phyloP scores from a whole-genome alignment of 2,113 vertebrate species.

The Embiotoca jacksoni region DNA sequence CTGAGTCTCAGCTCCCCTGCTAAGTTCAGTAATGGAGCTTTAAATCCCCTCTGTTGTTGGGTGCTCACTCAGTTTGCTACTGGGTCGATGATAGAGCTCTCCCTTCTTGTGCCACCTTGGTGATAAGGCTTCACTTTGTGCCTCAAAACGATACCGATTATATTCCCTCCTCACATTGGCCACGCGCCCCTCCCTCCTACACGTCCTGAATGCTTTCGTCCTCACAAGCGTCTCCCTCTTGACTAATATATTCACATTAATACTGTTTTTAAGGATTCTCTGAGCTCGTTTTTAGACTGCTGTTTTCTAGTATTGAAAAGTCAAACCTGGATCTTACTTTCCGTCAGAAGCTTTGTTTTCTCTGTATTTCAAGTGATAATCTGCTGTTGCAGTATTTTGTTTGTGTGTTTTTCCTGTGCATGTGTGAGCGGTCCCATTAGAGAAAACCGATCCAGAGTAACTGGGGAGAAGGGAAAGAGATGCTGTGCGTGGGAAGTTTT shows the following conservation, averaged over 20 bases:
- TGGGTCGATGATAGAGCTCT: constrained; percentile 58
- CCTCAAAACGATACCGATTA: constrained; percentile 71
- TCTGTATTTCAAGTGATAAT: constrained; percentile 47
- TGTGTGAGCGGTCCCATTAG: constrained; percentile 42
- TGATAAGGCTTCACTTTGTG: constrained; percentile 79
- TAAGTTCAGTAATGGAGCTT: constrained; percentile 75
- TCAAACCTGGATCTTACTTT: constrained; percentile 43
- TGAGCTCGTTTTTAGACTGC: constrained; percentile 26
- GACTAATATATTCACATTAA: constrained; percentile 63
- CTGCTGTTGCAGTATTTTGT: constrained; percentile 14
- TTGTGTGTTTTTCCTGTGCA: constrained; percentile 4
- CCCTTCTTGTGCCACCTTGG: constrained; percentile 72
- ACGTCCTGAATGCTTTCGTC: constrained; percentile 43
- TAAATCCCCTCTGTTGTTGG: constrained; percentile 74
- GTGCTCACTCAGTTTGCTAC: constrained; percentile 59
- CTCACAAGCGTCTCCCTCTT: constrained; percentile 35
- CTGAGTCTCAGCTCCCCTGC: constrained; percentile 67
- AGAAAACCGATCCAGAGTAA: constrained; percentile 46
- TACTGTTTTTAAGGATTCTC: constrained; percentile 42
- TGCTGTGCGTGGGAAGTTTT: constrained; percentile 49
- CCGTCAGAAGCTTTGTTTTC: constrained; percentile 50
- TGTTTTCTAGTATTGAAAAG: constrained; percentile 62
- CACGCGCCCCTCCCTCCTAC: constrained; percentile 23
- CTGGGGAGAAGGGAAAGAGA: constrained; percentile 6
- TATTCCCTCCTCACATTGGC: constrained; percentile 38